phyloP scores from a whole-genome alignment of 37 sponge, comb jelly and placozoan genomes.

The Halisarca cf. caerulea region DNA sequence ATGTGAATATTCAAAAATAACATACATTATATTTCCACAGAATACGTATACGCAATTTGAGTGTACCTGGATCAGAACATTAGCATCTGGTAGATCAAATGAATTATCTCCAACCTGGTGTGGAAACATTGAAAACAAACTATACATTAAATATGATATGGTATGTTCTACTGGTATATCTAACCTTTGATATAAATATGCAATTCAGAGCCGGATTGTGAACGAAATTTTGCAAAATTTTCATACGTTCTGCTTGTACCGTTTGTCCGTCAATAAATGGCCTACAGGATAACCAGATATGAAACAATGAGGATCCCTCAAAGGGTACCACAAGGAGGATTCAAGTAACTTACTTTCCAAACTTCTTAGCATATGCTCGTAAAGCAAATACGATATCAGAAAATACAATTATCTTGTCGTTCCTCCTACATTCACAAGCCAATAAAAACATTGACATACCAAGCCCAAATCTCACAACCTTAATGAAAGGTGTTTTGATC shows the following conservation, averaged over 20 bases:
- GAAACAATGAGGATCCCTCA: no score
- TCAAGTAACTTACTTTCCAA: constrained; percentile 50
- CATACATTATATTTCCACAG: not conserved
- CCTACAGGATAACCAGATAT: no score
- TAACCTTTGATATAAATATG: constrained; percentile 96
- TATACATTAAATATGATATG: not conserved
- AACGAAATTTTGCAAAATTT: constrained; percentile 89
- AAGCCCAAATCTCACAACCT: no score
- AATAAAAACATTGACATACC: not conserved
- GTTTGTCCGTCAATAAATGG: constrained; percentile 96
- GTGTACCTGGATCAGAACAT: constrained; percentile 91
- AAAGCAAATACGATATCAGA: constrained; percentile 97
- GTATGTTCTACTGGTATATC: not conserved
- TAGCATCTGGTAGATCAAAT: constrained; percentile 98
- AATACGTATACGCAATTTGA: no score
- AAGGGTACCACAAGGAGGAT: not conserved
- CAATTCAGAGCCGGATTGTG: constrained; percentile 86
- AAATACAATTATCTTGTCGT: constrained; percentile 95
- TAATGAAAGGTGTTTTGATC: no score
- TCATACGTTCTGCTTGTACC: constrained; percentile 82
- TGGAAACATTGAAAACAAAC: not conserved
- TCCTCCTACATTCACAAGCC: constrained; percentile 55
- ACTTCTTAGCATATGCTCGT: constrained; percentile 77
- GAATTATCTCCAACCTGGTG: constrained; percentile 98
- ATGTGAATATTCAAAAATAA: not conserved